phyloP scores from a whole-genome alignment of 2,113 vertebrate species.

The Corythornis cristatus region DNA sequence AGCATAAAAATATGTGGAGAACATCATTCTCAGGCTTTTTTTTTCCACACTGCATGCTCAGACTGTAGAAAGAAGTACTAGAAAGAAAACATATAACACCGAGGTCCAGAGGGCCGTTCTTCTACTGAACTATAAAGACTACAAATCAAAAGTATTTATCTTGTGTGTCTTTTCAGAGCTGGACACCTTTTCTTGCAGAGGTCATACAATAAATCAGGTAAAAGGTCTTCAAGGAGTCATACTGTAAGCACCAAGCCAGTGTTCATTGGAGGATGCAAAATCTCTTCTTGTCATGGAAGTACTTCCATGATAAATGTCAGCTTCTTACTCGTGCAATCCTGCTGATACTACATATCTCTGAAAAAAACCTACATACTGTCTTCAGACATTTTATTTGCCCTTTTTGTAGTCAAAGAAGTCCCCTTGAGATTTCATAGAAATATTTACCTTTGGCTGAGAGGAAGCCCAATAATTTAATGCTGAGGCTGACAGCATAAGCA shows the following conservation, averaged over 20 bases:
- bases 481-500: not conserved
- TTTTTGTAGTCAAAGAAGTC: not conserved
- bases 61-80: not conserved
- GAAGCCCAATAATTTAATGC: not conserved
- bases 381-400: not conserved
- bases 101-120: not conserved
- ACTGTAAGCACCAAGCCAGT: not conserved
- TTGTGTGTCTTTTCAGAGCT: not conserved
- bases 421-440: not conserved
- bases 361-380: not conserved
- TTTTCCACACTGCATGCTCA: not conserved
- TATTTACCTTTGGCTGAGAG: not conserved
- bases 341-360: not conserved
- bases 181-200: not conserved
- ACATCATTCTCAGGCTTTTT: not conserved
- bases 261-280: not conserved
- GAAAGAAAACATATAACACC: not conserved
- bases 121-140: not conserved
- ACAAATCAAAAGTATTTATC: conserved; percentile 23
- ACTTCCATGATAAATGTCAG: not conserved
- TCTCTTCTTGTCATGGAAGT: not conserved
- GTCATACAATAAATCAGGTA: not conserved
- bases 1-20: not conserved
- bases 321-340: not conserved
- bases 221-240: conserved; percentile 19